Percentiles rank a stretch among this genome's conserved stretches.
Evolutionary conservation across 2,113 vertebrate species (phyloP).

Genomic region (Panthera tigris): DNA sequence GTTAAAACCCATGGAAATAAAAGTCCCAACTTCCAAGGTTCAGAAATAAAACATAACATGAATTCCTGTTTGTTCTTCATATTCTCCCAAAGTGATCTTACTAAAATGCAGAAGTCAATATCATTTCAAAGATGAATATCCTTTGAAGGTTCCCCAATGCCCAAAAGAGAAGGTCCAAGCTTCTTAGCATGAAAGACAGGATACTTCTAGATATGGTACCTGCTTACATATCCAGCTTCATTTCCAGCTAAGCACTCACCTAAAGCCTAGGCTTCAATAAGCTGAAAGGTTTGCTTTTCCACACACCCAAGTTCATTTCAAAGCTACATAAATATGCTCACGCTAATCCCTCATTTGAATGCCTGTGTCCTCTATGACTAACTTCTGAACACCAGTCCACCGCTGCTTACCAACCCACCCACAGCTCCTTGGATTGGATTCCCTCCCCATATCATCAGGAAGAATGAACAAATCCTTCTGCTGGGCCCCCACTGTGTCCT

Average conservation of each 20-base stretch:
- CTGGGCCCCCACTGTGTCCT: not conserved
- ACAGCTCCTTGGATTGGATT: not conserved
- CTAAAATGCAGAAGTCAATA: not conserved
- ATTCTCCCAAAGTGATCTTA: not conserved
- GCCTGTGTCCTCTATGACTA: rapidly evolving
- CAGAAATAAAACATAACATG: conserved; percentile 22
- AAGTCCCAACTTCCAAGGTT: not conserved
- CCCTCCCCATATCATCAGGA: not conserved
- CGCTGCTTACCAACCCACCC: not conserved
- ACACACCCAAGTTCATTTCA: not conserved
- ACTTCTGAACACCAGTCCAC: not conserved
- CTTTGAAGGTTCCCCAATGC: not conserved
- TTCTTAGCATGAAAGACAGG: not conserved
- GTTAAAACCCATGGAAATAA: conserved; percentile 44
- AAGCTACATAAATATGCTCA: not conserved
- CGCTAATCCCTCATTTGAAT: not conserved
- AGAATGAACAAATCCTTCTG: not conserved
- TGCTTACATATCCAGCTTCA: not conserved
- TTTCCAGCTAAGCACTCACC: not conserved
- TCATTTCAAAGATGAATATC: not conserved
- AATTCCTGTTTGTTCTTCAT: conserved; percentile 19
- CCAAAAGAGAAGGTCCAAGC: not conserved
- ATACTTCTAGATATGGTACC: not conserved
- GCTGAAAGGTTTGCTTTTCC: not conserved
- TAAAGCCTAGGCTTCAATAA: not conserved